These are phyloP conservation scores for Campylorhamphus procurvoides DNA, from an alignment of 2,113 vertebrate genomes.

Conservation along the genomic window DNA sequence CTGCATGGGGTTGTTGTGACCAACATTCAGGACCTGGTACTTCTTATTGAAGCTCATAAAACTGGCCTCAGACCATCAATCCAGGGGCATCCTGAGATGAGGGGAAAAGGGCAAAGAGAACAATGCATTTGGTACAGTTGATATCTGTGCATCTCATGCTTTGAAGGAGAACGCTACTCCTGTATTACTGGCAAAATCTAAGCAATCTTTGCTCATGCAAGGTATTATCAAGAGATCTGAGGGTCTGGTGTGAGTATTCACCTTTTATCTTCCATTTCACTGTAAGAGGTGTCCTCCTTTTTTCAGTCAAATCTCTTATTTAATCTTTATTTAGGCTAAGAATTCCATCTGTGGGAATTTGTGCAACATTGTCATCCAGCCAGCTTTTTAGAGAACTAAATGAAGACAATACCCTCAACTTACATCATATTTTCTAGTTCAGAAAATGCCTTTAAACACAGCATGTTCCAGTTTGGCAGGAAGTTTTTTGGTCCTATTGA, in stretches of 20 bases:
- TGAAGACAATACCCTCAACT: background rate
- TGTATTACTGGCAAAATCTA: background rate
- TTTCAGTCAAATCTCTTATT: background rate
- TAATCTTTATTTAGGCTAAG: background rate
- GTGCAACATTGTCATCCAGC: background rate
- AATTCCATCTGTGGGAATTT: background rate
- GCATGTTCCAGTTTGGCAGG: no score
- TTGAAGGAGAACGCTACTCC: background rate
- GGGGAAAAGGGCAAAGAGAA: background rate
- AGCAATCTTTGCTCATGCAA: background rate
- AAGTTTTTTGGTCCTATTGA: background rate
- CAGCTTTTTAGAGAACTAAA: background rate
- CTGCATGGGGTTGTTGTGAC: background rate
- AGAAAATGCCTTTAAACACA: background rate
- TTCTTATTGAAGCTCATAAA: background rate
- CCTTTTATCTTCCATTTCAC: background rate
- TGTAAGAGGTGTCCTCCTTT: background rate
- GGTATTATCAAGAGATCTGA: background rate
- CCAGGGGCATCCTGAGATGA: background rate
- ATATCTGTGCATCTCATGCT: background rate
- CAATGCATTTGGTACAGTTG: background rate
- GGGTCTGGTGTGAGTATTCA: background rate
- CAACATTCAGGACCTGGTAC: background rate
- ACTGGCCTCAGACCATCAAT: background rate
- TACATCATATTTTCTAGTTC: background rate